phyloP scores from a whole-genome alignment of 1,140 invertebrate species.

The Oryzaephilus surinamensis region DNA sequence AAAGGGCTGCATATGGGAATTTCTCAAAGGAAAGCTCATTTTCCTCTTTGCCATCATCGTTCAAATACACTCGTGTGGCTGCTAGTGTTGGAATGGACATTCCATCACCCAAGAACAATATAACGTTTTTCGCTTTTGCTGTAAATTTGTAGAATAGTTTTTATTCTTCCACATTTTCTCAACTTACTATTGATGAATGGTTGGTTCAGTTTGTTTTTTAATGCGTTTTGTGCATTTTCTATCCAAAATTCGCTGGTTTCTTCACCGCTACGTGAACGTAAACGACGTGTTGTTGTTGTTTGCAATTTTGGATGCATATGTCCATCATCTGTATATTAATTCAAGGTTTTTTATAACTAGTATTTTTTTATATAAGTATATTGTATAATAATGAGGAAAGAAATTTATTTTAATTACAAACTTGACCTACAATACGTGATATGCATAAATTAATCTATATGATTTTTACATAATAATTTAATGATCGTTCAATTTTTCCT shows the following conservation, averaged over 20 bases:
- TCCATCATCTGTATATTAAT: background rate
- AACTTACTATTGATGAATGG: background rate
- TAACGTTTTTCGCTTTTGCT: slow-evolving; percentile 56
- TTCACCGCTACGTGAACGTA: too few relatives aligned
- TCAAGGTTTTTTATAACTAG: too few relatives aligned
- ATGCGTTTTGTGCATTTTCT: background rate
- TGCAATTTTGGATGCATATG: background rate
- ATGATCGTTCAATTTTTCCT: too few relatives aligned
- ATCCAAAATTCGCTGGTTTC: background rate
- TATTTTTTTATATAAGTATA: too few relatives aligned
- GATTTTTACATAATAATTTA: too few relatives aligned
- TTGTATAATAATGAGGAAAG: too few relatives aligned
- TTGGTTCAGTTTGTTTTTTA: background rate
- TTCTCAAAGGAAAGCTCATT: slow-evolving; percentile 59
- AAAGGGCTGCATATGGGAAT: slow-evolving; percentile 61
- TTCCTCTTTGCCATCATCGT: slow-evolving; percentile 62
- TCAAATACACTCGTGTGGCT: slow-evolving; percentile 56
- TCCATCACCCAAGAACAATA: slow-evolving; percentile 72
- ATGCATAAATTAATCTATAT: too few relatives aligned
- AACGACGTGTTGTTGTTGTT: background rate
- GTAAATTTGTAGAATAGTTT: slow-evolving; percentile 2
- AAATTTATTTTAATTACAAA: too few relatives aligned
- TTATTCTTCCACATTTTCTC: background rate
- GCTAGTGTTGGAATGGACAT: slow-evolving; percentile 68
- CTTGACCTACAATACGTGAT: too few relatives aligned